These are phyloP conservation scores for Todiramphus chloris DNA, from an alignment of 2,113 vertebrate species.

Conservation along the genomic window DNA sequence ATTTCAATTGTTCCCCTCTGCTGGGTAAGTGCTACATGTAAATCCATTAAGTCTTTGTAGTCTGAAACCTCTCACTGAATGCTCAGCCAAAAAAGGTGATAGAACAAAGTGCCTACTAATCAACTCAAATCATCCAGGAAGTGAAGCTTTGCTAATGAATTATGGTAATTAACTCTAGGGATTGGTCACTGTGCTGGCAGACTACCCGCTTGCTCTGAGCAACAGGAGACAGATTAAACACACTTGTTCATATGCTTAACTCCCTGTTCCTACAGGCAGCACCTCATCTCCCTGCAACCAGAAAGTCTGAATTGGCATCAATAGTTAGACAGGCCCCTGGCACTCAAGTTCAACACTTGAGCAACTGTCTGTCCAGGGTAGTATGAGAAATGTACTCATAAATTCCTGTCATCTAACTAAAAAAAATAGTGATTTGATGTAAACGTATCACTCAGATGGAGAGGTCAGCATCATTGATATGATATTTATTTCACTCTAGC, in stretches of 20 bases:
- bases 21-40: neutral
- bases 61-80: neutral
- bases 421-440: neutral
- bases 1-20: neutral
- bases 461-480: neutral
- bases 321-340: neutral
- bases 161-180: neutral
- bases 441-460: neutral
- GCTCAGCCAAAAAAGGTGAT: slow-evolving; percentile 13
- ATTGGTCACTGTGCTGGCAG: slow-evolving; percentile 10
- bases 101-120: slow-evolving; percentile 17
- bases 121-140: slow-evolving; percentile 16
- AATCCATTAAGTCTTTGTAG: neutral
- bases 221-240: neutral
- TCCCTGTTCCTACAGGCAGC: neutral
- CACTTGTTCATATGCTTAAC: neutral
- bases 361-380: neutral
- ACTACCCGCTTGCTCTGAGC: neutral
- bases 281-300: neutral
- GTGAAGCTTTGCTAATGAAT: slow-evolving; percentile 28
- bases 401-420: neutral
- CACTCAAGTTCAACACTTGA: neutral
- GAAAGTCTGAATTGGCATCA: neutral
- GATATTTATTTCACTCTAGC: neutral
- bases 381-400: neutral